Evolutionary conservation across 2,113 vertebrate genomes (phyloP).

Genomic region (Microcebus lehilahytsara): DNA sequence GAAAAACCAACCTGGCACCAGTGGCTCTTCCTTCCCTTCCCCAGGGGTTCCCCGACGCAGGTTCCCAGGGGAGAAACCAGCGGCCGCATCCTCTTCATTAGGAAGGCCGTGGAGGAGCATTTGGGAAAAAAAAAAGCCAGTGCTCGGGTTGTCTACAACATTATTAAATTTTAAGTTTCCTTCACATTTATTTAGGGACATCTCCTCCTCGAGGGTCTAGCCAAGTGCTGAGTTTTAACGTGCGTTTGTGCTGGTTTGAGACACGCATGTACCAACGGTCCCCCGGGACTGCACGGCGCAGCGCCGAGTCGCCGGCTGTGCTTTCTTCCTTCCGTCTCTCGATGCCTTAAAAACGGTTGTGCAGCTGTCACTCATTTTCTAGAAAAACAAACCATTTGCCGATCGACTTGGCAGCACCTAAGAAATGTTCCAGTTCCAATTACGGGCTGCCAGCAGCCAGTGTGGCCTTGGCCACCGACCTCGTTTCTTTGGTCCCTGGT

Average conservation of each 20-base stretch:
- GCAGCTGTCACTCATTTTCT: conserved; percentile 33
- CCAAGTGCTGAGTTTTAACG: not conserved
- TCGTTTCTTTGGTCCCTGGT: not conserved
- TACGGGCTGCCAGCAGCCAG: not conserved
- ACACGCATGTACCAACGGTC: fast-evolving
- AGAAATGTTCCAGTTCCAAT: not conserved
- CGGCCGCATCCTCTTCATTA: conserved; percentile 17
- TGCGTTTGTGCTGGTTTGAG: not conserved
- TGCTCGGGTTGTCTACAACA: not conserved
- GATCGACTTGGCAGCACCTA: not conserved
- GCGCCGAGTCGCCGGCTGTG: fast-evolving
- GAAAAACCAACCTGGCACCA: not conserved
- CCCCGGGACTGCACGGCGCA: not conserved
- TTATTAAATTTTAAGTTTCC: conserved; percentile 56
- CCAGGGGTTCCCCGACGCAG: not conserved
- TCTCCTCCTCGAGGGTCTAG: not conserved
- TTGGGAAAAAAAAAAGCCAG: not conserved
- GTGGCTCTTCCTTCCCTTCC: not conserved
- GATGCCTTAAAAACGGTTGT: not conserved
- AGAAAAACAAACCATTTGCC: not conserved
- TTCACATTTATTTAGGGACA: not conserved
- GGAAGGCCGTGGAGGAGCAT: not conserved
- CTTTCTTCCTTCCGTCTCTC: not conserved
- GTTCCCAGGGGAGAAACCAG: not conserved
- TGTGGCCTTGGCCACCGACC: not conserved